A percentile compares a stretch with the other conserved stretches of the same genome.
Conservation (phyloP, 2,113 vertebrate genomes). For the Cheilinus undulatus region DNA sequence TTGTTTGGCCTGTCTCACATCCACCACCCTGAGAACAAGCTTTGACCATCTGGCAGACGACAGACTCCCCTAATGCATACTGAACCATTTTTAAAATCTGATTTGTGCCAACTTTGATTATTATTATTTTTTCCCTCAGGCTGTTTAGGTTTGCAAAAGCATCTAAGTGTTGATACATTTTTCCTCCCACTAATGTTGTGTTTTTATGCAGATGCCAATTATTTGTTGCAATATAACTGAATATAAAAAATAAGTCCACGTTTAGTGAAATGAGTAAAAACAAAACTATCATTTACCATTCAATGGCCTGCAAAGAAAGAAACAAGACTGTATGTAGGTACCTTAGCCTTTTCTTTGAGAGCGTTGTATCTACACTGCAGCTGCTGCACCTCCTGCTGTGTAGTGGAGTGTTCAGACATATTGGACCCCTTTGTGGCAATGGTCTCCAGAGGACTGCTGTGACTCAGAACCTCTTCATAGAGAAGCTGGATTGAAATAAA, state of each 20-base stretch:
- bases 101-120: too few species aligned
- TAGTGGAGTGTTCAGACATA: conserved; percentile 91
- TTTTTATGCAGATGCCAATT: too few species aligned
- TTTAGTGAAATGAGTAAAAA: neutral
- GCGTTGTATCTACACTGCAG: conserved; percentile 88
- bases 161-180: too few species aligned
- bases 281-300: conserved; percentile 28
- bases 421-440: conserved; percentile 92
- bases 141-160: too few species aligned
- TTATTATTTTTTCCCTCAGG: too few species aligned
- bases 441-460: conserved; percentile 90
- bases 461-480: conserved; percentile 94
- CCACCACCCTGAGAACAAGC: too few species aligned
- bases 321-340: conserved; percentile 57
- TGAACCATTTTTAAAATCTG: too few species aligned
- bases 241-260: neutral
- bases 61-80: too few species aligned
- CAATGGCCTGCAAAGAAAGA: conserved; percentile 22
- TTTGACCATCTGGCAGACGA: too few species aligned
- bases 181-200: too few species aligned
- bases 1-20: too few species aligned
- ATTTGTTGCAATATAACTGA: conserved; percentile 2
- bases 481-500: conserved; percentile 86
- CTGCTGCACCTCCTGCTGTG: conserved; percentile 92
- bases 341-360: conserved; percentile 91